Evolutionary conservation across 2,113 vertebrate species (phyloP).

Genomic region (Phalacrocorax brasilianus): DNA sequence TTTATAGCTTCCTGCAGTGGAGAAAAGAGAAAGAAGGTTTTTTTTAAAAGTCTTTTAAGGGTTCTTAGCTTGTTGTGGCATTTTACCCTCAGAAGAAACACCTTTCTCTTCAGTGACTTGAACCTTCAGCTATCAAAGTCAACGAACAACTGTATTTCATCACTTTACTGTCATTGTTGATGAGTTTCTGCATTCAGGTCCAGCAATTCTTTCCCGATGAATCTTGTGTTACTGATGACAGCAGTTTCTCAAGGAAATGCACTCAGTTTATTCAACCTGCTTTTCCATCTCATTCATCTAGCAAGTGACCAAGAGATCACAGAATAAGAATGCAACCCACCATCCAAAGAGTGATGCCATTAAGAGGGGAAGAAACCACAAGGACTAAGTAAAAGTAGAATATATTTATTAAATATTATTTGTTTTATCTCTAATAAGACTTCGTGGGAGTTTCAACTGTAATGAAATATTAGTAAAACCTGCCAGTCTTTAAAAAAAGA

Average conservation of each 20-base stretch:
- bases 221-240: background rate
- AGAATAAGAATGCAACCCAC: background rate
- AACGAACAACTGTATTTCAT: background rate
- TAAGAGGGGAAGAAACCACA: background rate
- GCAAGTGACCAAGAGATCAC: background rate
- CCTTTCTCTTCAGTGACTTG: background rate
- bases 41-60: background rate
- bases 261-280: background rate
- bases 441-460: background rate
- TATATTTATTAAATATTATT: background rate
- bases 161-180: background rate
- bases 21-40: background rate
- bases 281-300: background rate
- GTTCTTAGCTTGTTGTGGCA: background rate
- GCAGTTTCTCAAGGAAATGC: background rate
- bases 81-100: background rate
- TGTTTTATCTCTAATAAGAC: background rate
- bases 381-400: background rate
- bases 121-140: background rate
- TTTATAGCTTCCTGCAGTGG: conserved; percentile 71
- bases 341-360: background rate
- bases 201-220: background rate
- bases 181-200: background rate
- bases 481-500: background rate
- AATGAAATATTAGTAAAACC: background rate